Conservation (phyloP, 2,113 vertebrate species). For the Terrapene triunguis region DNA sequence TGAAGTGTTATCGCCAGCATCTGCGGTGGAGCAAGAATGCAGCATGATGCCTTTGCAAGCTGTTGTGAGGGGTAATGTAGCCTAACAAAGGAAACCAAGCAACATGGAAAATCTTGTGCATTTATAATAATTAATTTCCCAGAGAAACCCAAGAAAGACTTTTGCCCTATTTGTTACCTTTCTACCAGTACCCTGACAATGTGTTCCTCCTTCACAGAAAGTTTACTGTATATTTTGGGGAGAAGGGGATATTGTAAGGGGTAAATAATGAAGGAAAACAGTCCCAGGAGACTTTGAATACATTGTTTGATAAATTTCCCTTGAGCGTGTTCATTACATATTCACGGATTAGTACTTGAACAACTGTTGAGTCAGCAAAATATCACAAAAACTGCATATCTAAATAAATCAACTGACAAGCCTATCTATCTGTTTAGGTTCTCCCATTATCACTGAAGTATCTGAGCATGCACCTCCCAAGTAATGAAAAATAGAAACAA, state of each 20-base stretch:
- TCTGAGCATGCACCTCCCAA: background rate
- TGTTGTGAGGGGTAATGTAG: background rate
- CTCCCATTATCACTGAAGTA: background rate
- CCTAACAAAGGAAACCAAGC: conserved; percentile 7
- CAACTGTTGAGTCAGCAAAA: background rate
- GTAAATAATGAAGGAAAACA: background rate
- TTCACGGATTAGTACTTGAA: background rate
- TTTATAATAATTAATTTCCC: conserved; percentile 17
- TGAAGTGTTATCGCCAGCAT: background rate
- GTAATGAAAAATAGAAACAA: background rate
- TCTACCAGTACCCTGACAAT: background rate
- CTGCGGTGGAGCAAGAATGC: background rate
- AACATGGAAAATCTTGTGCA: conserved; percentile 17
- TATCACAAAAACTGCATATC: background rate
- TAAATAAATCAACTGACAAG: background rate
- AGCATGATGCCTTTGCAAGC: background rate
- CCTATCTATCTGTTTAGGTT: background rate
- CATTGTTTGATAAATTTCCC: background rate
- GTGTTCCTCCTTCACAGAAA: background rate
- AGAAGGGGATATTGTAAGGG: background rate
- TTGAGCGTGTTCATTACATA: background rate
- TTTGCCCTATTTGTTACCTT: background rate
- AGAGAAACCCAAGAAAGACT: background rate
- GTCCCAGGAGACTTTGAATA: background rate
- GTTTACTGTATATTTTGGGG: background rate